Evolutionary conservation across 2,797 vertebrate species (phyloP), one percentile per base, ranked within the genome.

Genomic region (Tangara arthus): DNA sequence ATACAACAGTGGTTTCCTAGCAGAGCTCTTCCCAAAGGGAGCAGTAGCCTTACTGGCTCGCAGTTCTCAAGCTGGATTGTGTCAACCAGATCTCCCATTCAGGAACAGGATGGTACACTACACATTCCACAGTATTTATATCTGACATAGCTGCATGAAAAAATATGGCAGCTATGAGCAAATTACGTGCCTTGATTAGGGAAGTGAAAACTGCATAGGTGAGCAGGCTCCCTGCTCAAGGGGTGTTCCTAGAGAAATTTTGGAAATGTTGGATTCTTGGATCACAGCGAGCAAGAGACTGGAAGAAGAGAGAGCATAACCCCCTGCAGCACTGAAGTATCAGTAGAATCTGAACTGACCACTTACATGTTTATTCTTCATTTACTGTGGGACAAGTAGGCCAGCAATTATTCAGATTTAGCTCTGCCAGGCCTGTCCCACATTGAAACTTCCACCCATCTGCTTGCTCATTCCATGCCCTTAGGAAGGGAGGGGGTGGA

Each of bases 101-200:
- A 69, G 30, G 9, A 64, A 20, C 1, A 83, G 49, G 11, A 66
- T 50, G 11, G 47, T 56, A 68, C 22, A 14, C 15, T 44, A 21
- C 5, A 0, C 35, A 15, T 75, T 72, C 53, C 68, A 41, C 16
- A 47, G 23, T 34, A 39, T 30, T 27, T 75, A 5, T 18, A 9
- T 59, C 65, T 91, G 44, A 66, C 22, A 35, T 2, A 66, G 34
- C 23, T 52, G 57, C 71, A 82, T 41, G 16, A 47, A 60, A 69
- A 49, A 70, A 39, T 3, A 52, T 1, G 12, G 9, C 17, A 69
- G 46, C 59, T 41, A 27, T n/a, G 15, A 81, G 8, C 14, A 75
- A 53, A 37, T 28, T 34, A 26, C 0, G 0, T 26, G 32, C 23
- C 17, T 44, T 37, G 24, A 32, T 50, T 46, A 77, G 44, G 15